Evolutionary conservation across 2,113 vertebrate genomes (phyloP).

Genomic region (Pygoscelis antarcticus): DNA sequence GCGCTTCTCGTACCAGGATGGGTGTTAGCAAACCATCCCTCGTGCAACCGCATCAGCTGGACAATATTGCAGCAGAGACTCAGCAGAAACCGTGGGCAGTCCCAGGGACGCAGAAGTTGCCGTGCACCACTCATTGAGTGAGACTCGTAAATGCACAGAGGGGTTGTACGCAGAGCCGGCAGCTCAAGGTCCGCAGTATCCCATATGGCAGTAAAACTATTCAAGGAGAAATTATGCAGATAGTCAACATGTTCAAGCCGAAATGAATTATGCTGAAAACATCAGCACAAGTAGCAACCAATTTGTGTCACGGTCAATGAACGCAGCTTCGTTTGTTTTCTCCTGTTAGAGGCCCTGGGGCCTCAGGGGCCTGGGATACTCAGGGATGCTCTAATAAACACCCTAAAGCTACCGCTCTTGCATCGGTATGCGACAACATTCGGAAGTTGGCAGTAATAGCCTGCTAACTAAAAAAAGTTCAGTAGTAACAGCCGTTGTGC

Average conservation of each 20-base stretch:
- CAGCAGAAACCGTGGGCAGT: background rate
- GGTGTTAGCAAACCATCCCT: background rate
- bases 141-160: rapidly evolving
- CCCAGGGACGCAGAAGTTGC: background rate
- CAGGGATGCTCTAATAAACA: background rate
- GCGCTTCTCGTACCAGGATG: background rate
- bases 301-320: background rate
- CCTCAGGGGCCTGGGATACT: background rate
- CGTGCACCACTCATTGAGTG: rapidly evolving
- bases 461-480: background rate
- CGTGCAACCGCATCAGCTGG: background rate
- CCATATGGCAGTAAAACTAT: slow-evolving; percentile 44
- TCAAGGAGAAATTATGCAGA: slow-evolving; percentile 67
- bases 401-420: background rate
- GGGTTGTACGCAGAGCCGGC: background rate
- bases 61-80: rapidly evolving
- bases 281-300: background rate
- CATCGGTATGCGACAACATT: rapidly evolving
- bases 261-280: slow-evolving; percentile 29
- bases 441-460: background rate
- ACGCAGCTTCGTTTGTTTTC: background rate
- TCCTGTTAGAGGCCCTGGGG: background rate
- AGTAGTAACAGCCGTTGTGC: background rate
- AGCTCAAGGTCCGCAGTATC: background rate
- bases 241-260: slow-evolving; percentile 23